A percentile compares a stretch with the other conserved stretches of the same genome.
Evolutionary conservation across 2,113 vertebrate genomes (phyloP).

Genomic region (Anoplopoma fimbria): DNA sequence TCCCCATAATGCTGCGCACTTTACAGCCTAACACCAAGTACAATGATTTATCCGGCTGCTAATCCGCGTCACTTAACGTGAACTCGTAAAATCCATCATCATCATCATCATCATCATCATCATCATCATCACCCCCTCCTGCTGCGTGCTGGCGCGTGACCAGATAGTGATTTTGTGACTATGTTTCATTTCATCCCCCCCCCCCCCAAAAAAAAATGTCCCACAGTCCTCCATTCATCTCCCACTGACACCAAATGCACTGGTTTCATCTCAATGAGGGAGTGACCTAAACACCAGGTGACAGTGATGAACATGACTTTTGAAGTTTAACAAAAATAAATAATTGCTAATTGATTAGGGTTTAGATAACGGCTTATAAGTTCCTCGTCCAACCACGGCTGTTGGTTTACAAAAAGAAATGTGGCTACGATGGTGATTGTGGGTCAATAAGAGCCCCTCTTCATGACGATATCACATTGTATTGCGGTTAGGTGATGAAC

Average conservation of each 20-base stretch:
- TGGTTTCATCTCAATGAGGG: slow-evolving; percentile 65
- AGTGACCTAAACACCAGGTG: slow-evolving; percentile 4
- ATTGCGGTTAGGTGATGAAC: no score
- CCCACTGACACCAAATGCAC: slow-evolving; percentile 29
- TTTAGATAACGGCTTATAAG: neutral
- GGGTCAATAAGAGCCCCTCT: slow-evolving; percentile 8
- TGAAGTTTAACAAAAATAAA: neutral
- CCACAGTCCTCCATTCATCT: slow-evolving; percentile 50
- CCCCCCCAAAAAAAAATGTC: no score
- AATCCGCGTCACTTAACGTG: slow-evolving; percentile 64
- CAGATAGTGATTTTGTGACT: slow-evolving; percentile 39
- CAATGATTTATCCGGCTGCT: slow-evolving; percentile 55
- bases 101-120: no score
- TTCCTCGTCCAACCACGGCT: neutral
- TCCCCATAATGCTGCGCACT: slow-evolving; percentile 50
- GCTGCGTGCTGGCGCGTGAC: slow-evolving; percentile 41
- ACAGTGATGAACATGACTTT: neutral
- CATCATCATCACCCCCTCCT: no score
- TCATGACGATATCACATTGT: neutral
- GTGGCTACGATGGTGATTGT: neutral
- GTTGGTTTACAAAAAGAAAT: neutral
- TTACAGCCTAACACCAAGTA: slow-evolving; percentile 40
- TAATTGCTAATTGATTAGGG: no score
- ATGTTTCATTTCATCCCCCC: slow-evolving; percentile 62
- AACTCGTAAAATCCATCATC: slow-evolving; percentile 43